phyloP scores from a whole-genome alignment of 2,113 vertebrate genomes.

The Nothoprocta perdicaria region DNA sequence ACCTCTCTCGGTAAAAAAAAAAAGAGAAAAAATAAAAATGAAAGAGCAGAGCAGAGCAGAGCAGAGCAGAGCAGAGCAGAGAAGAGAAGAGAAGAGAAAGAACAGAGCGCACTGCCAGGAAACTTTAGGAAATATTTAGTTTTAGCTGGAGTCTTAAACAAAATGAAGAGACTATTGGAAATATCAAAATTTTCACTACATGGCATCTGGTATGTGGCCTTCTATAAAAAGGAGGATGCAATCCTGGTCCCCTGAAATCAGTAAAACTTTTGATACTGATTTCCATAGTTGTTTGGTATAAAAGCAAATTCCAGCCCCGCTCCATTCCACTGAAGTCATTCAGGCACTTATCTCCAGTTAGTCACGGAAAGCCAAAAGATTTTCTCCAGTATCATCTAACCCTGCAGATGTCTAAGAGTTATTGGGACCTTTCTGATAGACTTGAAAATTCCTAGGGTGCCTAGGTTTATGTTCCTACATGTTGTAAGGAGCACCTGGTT shows the following conservation, averaged over 20 bases:
- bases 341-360: not conserved
- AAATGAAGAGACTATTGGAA: not conserved
- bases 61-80: not conserved
- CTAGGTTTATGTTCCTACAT: not conserved
- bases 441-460: not conserved
- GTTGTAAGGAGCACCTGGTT: conserved; percentile 3
- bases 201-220: not conserved
- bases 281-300: not conserved
- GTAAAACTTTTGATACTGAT: not conserved
- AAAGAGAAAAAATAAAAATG: not conserved
- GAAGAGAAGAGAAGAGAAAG: not conserved
- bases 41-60: not conserved
- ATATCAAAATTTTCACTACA: not conserved
- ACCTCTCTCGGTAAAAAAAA: not conserved
- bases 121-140: not conserved
- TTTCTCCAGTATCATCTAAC: not conserved
- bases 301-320: not conserved
- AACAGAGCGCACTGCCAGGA: not conserved
- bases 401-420: not conserved
- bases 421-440: not conserved
- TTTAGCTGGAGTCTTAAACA: not conserved
- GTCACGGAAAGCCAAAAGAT: not conserved
- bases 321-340: not conserved
- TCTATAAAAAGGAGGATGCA: not conserved
- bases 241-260: not conserved